Evolutionary conservation across 2,888 invertebrate genomes (phyloP).

Genomic region (Trimorus sp.): DNA sequence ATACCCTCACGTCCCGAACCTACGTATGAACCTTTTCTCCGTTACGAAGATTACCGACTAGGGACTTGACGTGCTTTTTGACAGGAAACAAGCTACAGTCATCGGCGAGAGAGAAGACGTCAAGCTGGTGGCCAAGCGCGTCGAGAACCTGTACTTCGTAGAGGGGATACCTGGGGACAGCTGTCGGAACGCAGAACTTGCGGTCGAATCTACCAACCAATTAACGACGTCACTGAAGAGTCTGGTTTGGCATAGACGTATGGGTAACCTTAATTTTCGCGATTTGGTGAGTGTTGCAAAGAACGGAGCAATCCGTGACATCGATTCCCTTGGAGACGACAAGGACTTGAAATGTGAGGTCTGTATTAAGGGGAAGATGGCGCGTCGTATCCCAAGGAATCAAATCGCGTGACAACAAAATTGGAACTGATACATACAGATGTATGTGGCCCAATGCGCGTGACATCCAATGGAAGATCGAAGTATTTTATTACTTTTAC

Average conservation of each 20-base stretch:
- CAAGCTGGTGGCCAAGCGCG: conserved; percentile 8
- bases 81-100: conserved; percentile 62
- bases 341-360: conserved; percentile 20
- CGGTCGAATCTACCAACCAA: too few species aligned
- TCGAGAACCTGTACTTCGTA: not conserved
- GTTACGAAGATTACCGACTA: conserved; percentile 67
- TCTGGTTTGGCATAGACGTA: conserved; percentile 57
- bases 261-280: conserved; percentile 42
- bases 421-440: conserved; percentile 8
- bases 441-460: conserved; percentile 6
- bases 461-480: not conserved
- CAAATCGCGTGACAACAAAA: conserved; percentile 9
- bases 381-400: conserved; percentile 26
- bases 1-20: conserved; percentile 1
- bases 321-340: not conserved
- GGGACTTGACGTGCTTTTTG: conserved; percentile 66
- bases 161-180: too few species aligned
- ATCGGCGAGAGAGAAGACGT: not conserved
- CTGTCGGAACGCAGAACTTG: too few species aligned
- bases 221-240: not conserved
- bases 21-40: conserved; percentile 8
- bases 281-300: conserved; percentile 36
- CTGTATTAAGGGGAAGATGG: conserved; percentile 31
- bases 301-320: conserved; percentile 34
- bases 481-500: not conserved